Evolutionary conservation across 2,888 invertebrate species (phyloP).

Genomic region (Ophonus ardosiacus): DNA sequence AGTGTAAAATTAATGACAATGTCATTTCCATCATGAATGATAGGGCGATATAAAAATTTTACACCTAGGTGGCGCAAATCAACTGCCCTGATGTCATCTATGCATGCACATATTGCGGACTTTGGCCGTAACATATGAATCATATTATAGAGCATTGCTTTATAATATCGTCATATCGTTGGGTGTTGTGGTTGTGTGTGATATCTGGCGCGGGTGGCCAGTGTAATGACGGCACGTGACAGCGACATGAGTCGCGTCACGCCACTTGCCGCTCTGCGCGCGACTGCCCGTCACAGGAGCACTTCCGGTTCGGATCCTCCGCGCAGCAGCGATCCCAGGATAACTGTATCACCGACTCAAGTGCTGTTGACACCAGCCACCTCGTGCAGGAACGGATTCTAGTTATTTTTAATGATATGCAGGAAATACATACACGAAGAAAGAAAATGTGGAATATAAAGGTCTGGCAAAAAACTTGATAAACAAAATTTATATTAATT

Average conservation of each 20-base stretch:
- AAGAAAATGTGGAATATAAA: background rate
- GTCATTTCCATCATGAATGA: too few relatives aligned
- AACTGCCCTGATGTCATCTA: too few relatives aligned
- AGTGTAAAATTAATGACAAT: too few relatives aligned
- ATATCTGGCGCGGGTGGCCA: constrained; percentile 22
- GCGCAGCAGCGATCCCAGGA: constrained; percentile 22
- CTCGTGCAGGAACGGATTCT: constrained; percentile 26
- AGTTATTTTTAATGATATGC: background rate
- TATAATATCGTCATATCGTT: too few relatives aligned
- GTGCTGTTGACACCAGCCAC: constrained; percentile 32
- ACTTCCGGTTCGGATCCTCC: constrained; percentile 57
- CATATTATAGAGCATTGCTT: too few relatives aligned
- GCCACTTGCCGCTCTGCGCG: constrained; percentile 41
- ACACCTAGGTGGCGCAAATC: too few relatives aligned
- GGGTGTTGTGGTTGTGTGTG: background rate
- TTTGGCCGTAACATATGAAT: too few relatives aligned
- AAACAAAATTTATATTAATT: too few relatives aligned
- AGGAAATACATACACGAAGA: background rate
- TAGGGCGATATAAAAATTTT: too few relatives aligned
- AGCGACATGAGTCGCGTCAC: constrained; percentile 38
- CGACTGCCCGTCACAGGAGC: constrained; percentile 53
- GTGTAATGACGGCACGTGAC: constrained; percentile 31
- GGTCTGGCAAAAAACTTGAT: too few relatives aligned
- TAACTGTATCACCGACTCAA: constrained; percentile 34
- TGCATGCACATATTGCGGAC: too few relatives aligned